A percentile compares a stretch with the other conserved stretches of the same genome.
Evolutionary conservation across 2,888 invertebrate species (phyloP).

Genomic region (Tortrix viridana): DNA sequence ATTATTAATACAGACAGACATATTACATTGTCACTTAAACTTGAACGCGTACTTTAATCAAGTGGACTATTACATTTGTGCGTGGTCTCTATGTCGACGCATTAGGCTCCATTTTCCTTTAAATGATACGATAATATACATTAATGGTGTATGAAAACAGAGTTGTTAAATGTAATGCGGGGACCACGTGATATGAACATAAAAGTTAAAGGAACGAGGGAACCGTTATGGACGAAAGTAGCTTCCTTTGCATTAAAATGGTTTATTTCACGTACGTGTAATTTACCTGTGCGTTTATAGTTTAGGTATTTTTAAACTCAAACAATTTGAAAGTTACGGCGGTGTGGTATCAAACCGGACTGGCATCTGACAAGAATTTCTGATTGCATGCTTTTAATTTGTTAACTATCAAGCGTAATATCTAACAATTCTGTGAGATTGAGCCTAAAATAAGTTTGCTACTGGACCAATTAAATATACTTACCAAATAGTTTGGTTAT

Average conservation of each 20-base stretch:
- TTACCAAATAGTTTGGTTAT: no score
- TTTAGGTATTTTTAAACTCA: not conserved
- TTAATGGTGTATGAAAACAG: conserved; percentile 30
- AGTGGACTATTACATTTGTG: not conserved
- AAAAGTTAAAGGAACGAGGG: conserved; percentile 30
- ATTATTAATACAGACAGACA: conserved; percentile 13
- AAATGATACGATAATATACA: conserved; percentile 25
- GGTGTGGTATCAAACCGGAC: not conserved
- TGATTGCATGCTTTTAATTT: not conserved
- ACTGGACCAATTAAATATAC: no score
- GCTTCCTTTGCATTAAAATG: conserved; percentile 22
- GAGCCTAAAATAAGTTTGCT: no score
- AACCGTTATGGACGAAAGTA: conserved; percentile 20
- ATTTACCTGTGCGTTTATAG: conserved; percentile 12
- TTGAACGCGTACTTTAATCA: not conserved
- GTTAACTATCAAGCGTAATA: no score
- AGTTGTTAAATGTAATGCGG: conserved; percentile 24
- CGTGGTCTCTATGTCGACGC: not conserved
- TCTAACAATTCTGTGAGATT: no score
- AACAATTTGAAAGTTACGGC: not conserved
- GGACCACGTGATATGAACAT: conserved; percentile 22
- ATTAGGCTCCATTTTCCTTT: conserved; percentile 7
- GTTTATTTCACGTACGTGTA: conserved; percentile 26
- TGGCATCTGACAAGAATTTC: not conserved
- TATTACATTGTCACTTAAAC: conserved; percentile 8